Evolutionary conservation across 2,888 invertebrate species (phyloP), one percentile per base, ranked within the genome.

Genomic region (Drosophila paramelanica): DNA sequence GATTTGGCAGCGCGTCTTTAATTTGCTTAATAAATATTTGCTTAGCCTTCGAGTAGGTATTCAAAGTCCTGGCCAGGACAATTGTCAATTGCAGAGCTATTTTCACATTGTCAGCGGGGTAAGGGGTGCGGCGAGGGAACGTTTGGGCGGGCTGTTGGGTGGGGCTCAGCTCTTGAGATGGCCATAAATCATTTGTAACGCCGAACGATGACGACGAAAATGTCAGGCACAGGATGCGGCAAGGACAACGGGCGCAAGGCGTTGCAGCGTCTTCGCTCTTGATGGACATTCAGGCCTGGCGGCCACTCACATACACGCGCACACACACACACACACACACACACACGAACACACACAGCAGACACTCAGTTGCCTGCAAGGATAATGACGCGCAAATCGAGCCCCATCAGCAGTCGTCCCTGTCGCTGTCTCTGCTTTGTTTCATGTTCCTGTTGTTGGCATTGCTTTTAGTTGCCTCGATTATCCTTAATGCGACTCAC

Each of bases 401-500:
- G 67, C 78, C 68, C 86, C 86, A 76, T 87, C 84, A 77, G 71
- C 72, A 66, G 55, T 50, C 64, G 52, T 51, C 47, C 33, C 59
- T 27, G 62, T 49, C 57, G 49, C 57, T 39, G 68, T 64, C 68
- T 73, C 83, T 82, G 83, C 86, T 83, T 88, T 83, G 83, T 83
- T 88, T 83, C 83, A 83, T 74, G 83, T 65, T 68, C 67, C 73
- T 61, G 50, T 60, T 61, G 52, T 69, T 66, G 72, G 65, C 51
- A 49, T 79, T 77, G 88, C 83, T 88, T 82, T 88, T 88, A 83
- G 88, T 82, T 81, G 89, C 81, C 87, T 79, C 89, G 84, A 85
- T 85, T 85, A 85, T 85, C 87, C 89, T 86, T 85, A 85, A 85
- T 85, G 85, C 89, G 85, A 88, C 84, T 88, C 85, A 85, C 89